Evolutionary conservation across 2,797 vertebrate genomes (phyloP).

Genomic region (Galago senegalensis): DNA sequence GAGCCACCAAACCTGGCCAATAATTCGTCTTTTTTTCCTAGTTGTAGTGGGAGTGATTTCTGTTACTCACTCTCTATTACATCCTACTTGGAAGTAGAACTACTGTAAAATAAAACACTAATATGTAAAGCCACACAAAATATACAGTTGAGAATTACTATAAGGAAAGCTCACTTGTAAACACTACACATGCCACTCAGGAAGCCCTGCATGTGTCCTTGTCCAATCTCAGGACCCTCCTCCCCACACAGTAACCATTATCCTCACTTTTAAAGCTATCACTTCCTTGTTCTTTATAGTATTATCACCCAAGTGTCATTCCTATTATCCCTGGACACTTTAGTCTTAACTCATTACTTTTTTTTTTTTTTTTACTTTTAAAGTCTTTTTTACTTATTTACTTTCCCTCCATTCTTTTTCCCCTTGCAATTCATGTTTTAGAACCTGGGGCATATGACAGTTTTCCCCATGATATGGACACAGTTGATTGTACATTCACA

Average conservation of each 20-base stretch:
- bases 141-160: neutral
- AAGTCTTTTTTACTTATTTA: neutral
- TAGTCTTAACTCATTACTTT: neutral
- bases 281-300: neutral
- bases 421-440: neutral
- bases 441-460: neutral
- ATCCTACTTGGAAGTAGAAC: neutral
- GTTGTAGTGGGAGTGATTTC: neutral
- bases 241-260: neutral
- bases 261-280: neutral
- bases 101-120: constrained; percentile 1
- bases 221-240: neutral
- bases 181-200: neutral
- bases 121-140: neutral
- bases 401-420: neutral
- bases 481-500: neutral
- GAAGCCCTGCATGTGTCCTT: neutral
- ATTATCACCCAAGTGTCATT: neutral
- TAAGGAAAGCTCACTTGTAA: neutral
- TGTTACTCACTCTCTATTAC: neutral
- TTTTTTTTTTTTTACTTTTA: neutral
- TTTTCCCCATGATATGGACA: neutral
- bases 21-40: neutral
- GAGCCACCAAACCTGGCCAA: neutral
- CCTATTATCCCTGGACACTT: neutral